A percentile compares a stretch with the other conserved stretches of the same genome.
These are phyloP conservation scores for Hydropotes inermis DNA, from an alignment of 2,113 vertebrate species.

Conservation along the genomic window DNA sequence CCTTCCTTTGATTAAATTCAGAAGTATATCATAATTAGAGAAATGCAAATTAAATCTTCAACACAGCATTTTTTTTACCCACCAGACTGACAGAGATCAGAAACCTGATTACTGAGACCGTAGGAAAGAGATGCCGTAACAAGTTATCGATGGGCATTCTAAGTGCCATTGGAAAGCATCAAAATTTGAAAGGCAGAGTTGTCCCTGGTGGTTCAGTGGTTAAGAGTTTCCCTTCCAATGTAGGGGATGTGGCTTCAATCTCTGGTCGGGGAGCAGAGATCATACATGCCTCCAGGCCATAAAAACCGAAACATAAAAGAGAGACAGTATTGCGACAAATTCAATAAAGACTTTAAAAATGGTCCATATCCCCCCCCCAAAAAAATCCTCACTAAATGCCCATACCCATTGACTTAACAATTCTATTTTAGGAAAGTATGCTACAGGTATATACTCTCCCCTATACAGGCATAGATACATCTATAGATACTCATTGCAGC, in stretches of 20 bases:
- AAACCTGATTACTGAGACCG: neutral
- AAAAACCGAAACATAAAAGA: fast-evolving
- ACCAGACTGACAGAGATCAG: neutral
- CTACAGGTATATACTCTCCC: neutral
- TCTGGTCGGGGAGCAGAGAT: neutral
- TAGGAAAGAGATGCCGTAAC: neutral
- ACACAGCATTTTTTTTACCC: neutral
- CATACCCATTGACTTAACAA: neutral
- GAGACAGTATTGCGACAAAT: neutral
- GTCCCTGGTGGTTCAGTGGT: neutral
- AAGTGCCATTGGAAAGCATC: neutral
- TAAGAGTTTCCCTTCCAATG: neutral
- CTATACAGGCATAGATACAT: neutral
- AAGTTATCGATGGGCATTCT: neutral
- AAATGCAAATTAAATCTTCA: neutral
- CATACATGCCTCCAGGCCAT: neutral
- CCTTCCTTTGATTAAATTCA: neutral
- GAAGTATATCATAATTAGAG: neutral
- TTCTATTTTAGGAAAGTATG: neutral
- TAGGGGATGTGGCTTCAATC: neutral
- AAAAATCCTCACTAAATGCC: neutral
- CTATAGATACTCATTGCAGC: neutral
- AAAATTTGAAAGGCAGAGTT: neutral
- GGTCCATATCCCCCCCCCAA: neutral
- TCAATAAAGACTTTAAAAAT: neutral